These are phyloP conservation scores for Papilio protenor DNA, from an alignment of 2,888 invertebrate species.

Conservation along the genomic window DNA sequence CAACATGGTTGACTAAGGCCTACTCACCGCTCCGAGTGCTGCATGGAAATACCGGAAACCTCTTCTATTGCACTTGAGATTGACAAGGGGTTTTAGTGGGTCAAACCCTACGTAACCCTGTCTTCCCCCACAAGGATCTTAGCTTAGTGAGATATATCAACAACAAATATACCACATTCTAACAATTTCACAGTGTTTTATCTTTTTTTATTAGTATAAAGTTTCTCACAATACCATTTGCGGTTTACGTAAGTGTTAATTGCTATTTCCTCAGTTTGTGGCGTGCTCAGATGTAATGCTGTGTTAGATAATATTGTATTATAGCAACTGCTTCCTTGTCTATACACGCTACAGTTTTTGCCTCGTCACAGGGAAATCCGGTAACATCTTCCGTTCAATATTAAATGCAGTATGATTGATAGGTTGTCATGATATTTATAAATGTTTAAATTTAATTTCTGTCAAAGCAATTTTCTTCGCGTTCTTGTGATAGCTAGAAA, in stretches of 20 bases:
- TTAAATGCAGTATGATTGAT: not conserved
- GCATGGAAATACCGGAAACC: too few species aligned
- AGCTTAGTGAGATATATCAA: too few species aligned
- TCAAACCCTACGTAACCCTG: too few species aligned
- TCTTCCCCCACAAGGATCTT: too few species aligned
- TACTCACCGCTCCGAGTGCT: too few species aligned
- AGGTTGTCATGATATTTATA: not conserved
- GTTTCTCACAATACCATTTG: not conserved
- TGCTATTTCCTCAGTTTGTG: conserved; percentile 23
- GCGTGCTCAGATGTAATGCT: conserved; percentile 23
- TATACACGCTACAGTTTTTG: conserved; percentile 23
- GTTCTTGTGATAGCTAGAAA: too few species aligned
- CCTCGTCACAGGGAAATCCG: conserved; percentile 33
- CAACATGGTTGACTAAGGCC: too few species aligned
- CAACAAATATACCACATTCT: too few species aligned
- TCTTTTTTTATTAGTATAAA: not conserved
- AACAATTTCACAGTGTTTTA: not conserved
- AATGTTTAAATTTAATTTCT: too few species aligned
- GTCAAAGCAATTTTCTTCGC: too few species aligned
- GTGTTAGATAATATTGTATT: conserved; percentile 33
- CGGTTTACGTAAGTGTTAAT: conserved; percentile 12
- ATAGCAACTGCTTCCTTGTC: conserved; percentile 15
- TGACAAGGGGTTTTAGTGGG: too few species aligned
- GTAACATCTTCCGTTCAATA: conserved; percentile 26
- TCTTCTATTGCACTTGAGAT: too few species aligned